Evolutionary conservation across 2,797 vertebrate species (phyloP).

Genomic region (Spea hammondii): DNA sequence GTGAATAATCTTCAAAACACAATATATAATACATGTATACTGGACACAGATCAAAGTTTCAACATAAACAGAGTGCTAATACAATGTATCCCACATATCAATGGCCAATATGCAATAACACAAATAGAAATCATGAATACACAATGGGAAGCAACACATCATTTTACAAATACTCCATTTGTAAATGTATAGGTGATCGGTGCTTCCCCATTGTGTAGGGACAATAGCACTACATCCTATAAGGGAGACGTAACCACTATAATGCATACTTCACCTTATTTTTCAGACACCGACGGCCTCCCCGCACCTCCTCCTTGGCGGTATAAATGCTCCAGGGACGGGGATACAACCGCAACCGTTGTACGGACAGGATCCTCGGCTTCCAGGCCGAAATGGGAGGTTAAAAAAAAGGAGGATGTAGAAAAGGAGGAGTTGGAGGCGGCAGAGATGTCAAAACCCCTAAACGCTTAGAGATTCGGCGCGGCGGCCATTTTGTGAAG

Average conservation of each 20-base stretch:
- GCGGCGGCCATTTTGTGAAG: constrained; percentile 47
- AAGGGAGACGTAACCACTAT: neutral
- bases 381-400: constrained; percentile 40
- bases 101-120: no score
- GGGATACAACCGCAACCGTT: neutral
- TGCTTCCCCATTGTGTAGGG: neutral
- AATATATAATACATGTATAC: no score
- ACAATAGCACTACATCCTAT: neutral
- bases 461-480: constrained; percentile 34
- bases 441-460: constrained; percentile 20
- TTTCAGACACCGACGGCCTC: constrained; percentile 10
- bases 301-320: neutral
- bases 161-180: no score
- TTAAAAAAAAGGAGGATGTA: constrained; percentile 13
- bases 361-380: constrained; percentile 30
- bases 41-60: no score
- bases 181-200: neutral
- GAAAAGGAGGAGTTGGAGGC: constrained; percentile 5
- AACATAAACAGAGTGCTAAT: no score
- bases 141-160: no score
- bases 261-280: constrained; percentile 7
- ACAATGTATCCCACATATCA: no score
- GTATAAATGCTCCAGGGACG: neutral
- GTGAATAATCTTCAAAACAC: no score
- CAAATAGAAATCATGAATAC: no score